Evolutionary conservation across 23 tunicate genomes (phyloP), one percentile per base, ranked within the genome.

Genomic region (Phallusia fumigata): DNA sequence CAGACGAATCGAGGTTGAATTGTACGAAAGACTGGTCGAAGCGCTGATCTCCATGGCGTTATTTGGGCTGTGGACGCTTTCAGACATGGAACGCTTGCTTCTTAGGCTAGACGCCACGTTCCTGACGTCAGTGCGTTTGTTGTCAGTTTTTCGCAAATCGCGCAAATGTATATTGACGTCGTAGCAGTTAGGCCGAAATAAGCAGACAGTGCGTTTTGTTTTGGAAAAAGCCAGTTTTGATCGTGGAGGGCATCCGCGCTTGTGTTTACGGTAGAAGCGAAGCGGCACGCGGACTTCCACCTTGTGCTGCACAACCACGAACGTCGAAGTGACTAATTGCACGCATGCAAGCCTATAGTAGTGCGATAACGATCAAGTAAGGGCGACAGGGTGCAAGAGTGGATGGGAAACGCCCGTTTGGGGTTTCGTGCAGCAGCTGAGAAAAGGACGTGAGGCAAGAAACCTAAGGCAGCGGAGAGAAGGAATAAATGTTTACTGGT

Each of bases 21-120:
- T 28, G 36, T 2, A 26, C 86, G 47, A 77, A 82, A 88, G 73
- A 32, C 77, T 82, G 12, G 77, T 76, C 40, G 86, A 33, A 33
- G 77, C 72, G 33, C 58, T 64, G 21, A 79, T 53, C 49, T 88
- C 47, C 91, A 49, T 82, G 91, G 64, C 83, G 83, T 75, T 88
- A 86, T 53, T 53, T 88, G 28, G 91, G 91, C 31, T 77, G 83
- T 21, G 86, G 32, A 65, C 83, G 91, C 78, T 88, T 86, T 86
- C 91, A 88, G 78, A 82, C 91, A 28, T 65, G 83, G 35, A 40
- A 40, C 83, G 91, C 19, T 78, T 77, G 36, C 83, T 69, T 18
- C 86, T 86, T 22, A 82, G 85, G 86, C 82, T 88, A 11, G 83
- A 24, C 18, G 83, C 65, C 28, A 88, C 64, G 79, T 82, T 77